Conservation (phyloP, 2,113 vertebrate species). For the Grammomys surdaster region DNA sequence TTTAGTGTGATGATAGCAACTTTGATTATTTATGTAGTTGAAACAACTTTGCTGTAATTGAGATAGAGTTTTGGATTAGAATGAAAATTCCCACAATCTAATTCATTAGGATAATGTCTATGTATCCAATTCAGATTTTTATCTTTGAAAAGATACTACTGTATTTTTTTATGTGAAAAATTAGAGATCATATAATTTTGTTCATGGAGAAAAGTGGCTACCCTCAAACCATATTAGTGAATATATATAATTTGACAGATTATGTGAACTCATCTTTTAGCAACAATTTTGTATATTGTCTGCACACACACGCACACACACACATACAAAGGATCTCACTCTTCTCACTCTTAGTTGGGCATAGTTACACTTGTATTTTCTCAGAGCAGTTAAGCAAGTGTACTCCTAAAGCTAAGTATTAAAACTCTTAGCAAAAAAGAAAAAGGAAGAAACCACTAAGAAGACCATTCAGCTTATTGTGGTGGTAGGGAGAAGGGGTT, state of each 20-base stretch:
- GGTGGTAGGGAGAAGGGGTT: background rate
- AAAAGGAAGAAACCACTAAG: background rate
- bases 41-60: constrained; percentile 13
- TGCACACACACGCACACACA: background rate
- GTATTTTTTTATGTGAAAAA: background rate
- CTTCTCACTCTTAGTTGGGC: background rate
- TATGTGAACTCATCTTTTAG: constrained; percentile 49
- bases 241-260: background rate
- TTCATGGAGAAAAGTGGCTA: background rate
- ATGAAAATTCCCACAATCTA: constrained; percentile 57
- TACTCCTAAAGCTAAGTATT: background rate
- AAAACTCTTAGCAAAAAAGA: constrained; percentile 24
- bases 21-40: constrained; percentile 35
- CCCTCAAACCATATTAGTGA: constrained; percentile 1
- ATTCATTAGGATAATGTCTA: constrained; percentile 52
- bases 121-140: constrained; percentile 31
- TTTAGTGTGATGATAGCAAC: background rate
- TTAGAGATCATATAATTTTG: constrained; percentile 3
- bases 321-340: background rate
- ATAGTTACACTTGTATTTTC: constrained; percentile 14
- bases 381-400: background rate
- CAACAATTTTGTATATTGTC: background rate
- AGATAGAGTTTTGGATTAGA: constrained; percentile 34
- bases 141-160: constrained; percentile 45
- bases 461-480: background rate